Percentiles rank a stretch among this genome's conserved stretches.
Evolutionary conservation across 2,888 invertebrate genomes (phyloP).

Genomic region (Antheraea assamensis): DNA sequence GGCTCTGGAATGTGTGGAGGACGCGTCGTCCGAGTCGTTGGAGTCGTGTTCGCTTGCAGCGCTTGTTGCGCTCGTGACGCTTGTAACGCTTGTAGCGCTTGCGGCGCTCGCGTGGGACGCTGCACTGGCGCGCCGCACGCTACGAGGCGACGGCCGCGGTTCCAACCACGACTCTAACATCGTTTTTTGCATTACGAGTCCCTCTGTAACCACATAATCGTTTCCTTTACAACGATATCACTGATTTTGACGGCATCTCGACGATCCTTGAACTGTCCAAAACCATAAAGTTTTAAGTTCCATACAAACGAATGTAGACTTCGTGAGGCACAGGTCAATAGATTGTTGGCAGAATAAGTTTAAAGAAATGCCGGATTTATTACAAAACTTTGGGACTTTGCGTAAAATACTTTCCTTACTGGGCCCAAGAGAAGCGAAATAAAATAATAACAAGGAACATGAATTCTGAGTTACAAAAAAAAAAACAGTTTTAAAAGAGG

Average conservation of each 20-base stretch:
- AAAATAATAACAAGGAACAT: not conserved
- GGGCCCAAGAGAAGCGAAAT: too few species aligned
- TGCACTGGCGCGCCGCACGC: conserved; percentile 30
- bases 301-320: too few species aligned
- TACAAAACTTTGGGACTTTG: too few species aligned
- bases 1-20: conserved; percentile 40
- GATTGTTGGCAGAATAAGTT: too few species aligned
- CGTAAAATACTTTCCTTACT: too few species aligned
- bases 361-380: too few species aligned
- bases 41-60: conserved; percentile 27
- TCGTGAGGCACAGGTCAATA: too few species aligned
- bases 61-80: conserved; percentile 25
- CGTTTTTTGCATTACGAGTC: conserved; percentile 73
- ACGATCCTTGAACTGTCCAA: too few species aligned
- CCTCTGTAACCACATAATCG: conserved; percentile 48
- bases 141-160: conserved; percentile 27
- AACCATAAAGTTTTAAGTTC: too few species aligned
- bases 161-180: conserved; percentile 60
- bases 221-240: too few species aligned
- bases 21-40: conserved; percentile 46
- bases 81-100: conserved; percentile 27
- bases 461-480: not conserved
- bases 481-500: too few species aligned
- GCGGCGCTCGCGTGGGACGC: conserved; percentile 31
- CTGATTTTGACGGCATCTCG: not conserved